These are phyloP conservation scores for Anneissia japonica DNA, from an alignment of 35 echinoderm and acorn worm species.

Conservation along the genomic window DNA sequence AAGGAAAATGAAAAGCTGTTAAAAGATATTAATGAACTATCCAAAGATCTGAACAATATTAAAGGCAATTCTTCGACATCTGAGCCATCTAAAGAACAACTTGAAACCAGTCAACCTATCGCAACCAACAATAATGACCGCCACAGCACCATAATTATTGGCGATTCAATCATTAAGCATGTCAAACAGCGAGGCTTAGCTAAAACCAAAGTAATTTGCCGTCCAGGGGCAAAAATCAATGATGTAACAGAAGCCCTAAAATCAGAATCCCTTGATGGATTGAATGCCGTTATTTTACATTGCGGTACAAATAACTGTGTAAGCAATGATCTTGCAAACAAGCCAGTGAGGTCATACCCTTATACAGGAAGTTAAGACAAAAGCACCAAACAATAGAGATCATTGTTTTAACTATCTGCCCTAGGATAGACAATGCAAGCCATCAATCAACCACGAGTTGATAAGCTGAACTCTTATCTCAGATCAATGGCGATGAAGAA, in stretches of 20 bases:
- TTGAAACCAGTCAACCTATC: no score
- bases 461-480: neutral
- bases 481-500: neutral
- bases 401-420: neutral
- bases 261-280: neutral
- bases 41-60: no score
- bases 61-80: no score
- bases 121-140: no score
- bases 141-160: no score
- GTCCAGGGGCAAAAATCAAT: neutral
- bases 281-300: neutral
- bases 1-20: no score
- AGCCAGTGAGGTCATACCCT: neutral
- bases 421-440: neutral
- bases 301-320: neutral
- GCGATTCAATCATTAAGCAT: conserved; percentile 10
- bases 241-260: no score
- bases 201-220: neutral
- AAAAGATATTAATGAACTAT: no score
- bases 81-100: no score
- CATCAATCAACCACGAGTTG: neutral
- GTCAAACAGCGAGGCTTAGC: neutral
- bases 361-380: neutral
- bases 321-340: neutral
- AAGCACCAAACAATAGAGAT: neutral